A percentile compares a stretch with the other conserved stretches of the same genome.
Conservation (phyloP, 2,113 vertebrate species). For the Lichenostomus cassidix region DNA sequence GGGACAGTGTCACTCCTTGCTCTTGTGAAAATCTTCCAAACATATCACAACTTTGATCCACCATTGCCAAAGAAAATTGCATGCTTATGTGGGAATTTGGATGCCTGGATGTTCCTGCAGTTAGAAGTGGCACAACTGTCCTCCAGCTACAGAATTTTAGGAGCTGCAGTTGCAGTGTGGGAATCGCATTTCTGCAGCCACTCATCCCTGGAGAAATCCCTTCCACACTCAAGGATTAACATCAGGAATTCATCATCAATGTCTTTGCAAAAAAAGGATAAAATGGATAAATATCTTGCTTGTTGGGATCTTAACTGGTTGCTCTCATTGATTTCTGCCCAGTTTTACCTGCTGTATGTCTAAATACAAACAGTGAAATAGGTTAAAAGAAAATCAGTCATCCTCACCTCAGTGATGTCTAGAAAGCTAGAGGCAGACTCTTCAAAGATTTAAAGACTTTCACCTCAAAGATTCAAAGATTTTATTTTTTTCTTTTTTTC, state of each 20-base stretch:
- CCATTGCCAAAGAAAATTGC: neutral
- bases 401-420: neutral
- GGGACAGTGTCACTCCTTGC: neutral
- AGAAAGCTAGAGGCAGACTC: neutral
- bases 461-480: too few species aligned
- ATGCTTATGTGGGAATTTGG: accelerated
- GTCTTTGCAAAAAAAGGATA: neutral
- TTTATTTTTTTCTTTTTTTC: too few species aligned
- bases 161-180: neutral
- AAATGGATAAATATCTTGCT: neutral
- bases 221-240: neutral
- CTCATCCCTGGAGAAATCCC: accelerated
- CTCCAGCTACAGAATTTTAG: neutral
- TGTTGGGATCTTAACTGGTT: neutral
- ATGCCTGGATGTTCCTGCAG: neutral
- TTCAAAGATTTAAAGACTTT: neutral
- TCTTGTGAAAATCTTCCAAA: neutral
- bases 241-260: neutral
- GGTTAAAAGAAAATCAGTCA: neutral
- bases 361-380: neutral
- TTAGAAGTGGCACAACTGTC: neutral
- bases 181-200: too few species aligned
- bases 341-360: neutral
- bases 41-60: neutral
- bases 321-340: neutral